Evolutionary conservation across 92 coral and sea anemone genomes (phyloP), one percentile per base, ranked within the genome.

Genomic region (Muricea muricata): DNA sequence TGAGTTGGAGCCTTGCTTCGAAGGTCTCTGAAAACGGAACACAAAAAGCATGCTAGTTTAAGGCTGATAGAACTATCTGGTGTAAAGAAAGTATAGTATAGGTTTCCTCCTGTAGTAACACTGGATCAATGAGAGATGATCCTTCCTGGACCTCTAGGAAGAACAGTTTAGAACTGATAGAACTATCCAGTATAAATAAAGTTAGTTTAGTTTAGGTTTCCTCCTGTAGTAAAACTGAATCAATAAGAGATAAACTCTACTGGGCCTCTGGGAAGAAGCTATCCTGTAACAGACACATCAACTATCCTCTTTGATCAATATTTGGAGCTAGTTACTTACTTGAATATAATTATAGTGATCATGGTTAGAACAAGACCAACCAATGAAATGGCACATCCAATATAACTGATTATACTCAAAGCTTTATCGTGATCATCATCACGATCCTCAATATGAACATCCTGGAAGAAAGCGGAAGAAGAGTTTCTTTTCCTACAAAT

Each of bases 1-100:
- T 84, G 87, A 61, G 78, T 78, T 31, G 87, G 87, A 73, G 41
- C 80, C 0, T 84, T 87, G 72, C 73, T 81, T 74, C 90, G 90
- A 26, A 87, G 84, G 13, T 81, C 85, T 65, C 90, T 87, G 24
- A 18, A 81, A 78, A 15, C n/a, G 15, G n/a, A 63, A n/a, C n/a
- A n/a, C n/a, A n/a, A n/a, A n/a, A n/a, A n/a, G n/a, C n/a, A n/a
- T n/a, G n/a, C n/a, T n/a, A n/a, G n/a, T n/a, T n/a, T n/a, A n/a
- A n/a, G n/a, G n/a, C n/a, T n/a, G n/a, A n/a, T n/a, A n/a, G n/a
- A n/a, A n/a, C 23, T 52, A 52, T 52, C 26, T 25, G 8, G 60
- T 52, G 4, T 20, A 39, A 11, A 39, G 5, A 39, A 39, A 39
- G 45, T 39, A 4, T 39, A 39, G 45, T n/a, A n/a, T n/a, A n/a